phyloP scores from a whole-genome alignment of 2,113 vertebrate species.

The Desmodus rotundus region DNA sequence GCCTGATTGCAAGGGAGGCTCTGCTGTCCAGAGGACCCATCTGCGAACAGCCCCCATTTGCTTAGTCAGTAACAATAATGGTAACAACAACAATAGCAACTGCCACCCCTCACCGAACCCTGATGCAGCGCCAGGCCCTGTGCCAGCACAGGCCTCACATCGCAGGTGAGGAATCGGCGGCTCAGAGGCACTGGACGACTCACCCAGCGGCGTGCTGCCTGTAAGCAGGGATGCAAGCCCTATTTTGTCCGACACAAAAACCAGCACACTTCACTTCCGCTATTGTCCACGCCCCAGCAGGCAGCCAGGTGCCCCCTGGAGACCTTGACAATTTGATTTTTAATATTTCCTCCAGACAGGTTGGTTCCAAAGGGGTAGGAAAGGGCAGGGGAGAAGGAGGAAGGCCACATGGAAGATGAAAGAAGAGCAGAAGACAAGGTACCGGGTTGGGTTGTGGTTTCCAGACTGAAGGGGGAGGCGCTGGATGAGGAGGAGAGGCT shows the following conservation, averaged over 20 bases:
- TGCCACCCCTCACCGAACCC: accelerated
- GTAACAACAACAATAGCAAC: accelerated
- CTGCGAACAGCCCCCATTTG: not conserved
- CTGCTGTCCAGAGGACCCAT: not conserved
- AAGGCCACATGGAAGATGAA: accelerated
- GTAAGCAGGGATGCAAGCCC: not conserved
- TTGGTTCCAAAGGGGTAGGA: not conserved
- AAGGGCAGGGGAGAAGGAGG: not conserved
- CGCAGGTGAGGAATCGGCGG: not conserved
- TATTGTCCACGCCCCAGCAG: too few species aligned
- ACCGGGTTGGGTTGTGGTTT: not conserved
- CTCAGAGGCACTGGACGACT: not conserved
- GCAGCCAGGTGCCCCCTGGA: not conserved
- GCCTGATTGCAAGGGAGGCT: not conserved
- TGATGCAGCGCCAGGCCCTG: too few species aligned
- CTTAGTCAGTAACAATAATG: not conserved
- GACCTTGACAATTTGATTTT: not conserved
- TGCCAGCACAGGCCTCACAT: not conserved
- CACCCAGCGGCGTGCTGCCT: accelerated
- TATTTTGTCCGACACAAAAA: not conserved
- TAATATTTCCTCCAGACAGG: not conserved
- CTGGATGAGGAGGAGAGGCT: not conserved
- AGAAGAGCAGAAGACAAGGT: not conserved
- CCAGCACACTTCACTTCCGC: not conserved
- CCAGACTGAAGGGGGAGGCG: not conserved